Conservation (phyloP, 2,888 invertebrate species). For the Sepiola atlantica region DNA sequence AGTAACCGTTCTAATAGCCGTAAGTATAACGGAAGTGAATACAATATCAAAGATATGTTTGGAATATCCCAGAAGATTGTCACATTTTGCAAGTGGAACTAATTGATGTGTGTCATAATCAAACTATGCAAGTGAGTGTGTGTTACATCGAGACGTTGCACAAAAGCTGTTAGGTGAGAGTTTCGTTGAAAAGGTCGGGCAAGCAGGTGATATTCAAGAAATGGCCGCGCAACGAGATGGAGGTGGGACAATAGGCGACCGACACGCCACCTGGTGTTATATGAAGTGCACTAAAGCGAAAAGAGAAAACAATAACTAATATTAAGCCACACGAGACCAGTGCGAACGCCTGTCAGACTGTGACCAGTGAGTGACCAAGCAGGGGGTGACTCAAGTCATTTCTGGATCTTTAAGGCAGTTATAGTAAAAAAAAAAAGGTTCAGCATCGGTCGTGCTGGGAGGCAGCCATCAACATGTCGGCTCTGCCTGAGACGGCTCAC, state of each 20-base stretch:
- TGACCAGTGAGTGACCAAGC: constrained; percentile 20
- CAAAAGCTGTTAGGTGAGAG: neutral
- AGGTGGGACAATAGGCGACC: neutral
- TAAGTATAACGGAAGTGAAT: neutral
- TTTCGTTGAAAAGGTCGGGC: neutral
- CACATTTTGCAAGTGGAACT: neutral
- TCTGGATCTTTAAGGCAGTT: constrained; percentile 16
- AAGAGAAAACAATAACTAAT: constrained; percentile 32
- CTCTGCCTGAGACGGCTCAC: neutral
- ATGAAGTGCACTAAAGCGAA: neutral
- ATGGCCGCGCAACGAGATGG: neutral
- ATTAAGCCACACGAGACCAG: neutral
- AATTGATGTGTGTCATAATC: neutral
- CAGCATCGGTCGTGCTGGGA: neutral
- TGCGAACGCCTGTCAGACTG: neutral
- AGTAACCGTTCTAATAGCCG: too few species aligned
- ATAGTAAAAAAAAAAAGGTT: neutral
- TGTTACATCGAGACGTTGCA: neutral
- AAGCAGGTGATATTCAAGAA: neutral
- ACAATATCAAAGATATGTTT: neutral
- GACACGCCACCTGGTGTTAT: constrained; percentile 8
- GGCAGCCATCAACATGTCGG: constrained; percentile 32
- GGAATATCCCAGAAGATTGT: neutral
- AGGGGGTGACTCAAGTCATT: constrained; percentile 32
- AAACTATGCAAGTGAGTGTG: neutral